Evolutionary conservation across 1,140 invertebrate genomes (phyloP), one percentile per base, ranked within the genome.

Genomic region (Cydia splendana): DNA sequence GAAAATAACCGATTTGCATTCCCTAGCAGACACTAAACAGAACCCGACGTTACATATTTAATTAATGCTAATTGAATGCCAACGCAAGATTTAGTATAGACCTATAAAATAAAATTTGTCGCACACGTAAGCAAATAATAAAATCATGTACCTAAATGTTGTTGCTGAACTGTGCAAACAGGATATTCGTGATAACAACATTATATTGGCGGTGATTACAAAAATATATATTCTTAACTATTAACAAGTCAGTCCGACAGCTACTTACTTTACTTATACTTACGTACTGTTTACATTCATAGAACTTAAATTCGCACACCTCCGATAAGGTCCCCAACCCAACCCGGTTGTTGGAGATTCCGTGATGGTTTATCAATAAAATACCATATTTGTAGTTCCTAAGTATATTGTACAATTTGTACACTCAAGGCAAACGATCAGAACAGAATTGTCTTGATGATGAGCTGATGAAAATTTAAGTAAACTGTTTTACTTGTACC

Each of bases 71-170:
- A 9, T 45, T 34, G 15, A 62, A 73, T 20, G 69, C 53, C 24
- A 24, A 57, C 69, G 80, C 7, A 48, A 2, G 5, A 62, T 24
- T 53, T 53, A 53, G 15, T 53, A 53, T 53, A 18, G 51, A 18
- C n/a, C 15, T 73, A 75, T 80, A 80, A 82, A 86, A 84, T 84
- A 84, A 86, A 81, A 84, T 80, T 73, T 79, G 62, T 76, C 74
- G 51, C 74, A 53, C 75, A 48, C 30, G 65, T 69, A 81, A 81
- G 80, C 81, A 81, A 75, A 77, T 45, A 77, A 51, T 45, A 77
- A 51, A 13, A 34, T 74, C 48, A 42, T 57, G n/a, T 67, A n/a
- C n/a, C n/a, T n/a, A 62, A 62, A 62, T 62, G 20, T 75, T 78
- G 51, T 73, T 65, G 38, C 48, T 71, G 18, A 71, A 71, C 67